phyloP scores from a whole-genome alignment of 2,888 invertebrate genomes.

The Monoplex corrugatus region DNA sequence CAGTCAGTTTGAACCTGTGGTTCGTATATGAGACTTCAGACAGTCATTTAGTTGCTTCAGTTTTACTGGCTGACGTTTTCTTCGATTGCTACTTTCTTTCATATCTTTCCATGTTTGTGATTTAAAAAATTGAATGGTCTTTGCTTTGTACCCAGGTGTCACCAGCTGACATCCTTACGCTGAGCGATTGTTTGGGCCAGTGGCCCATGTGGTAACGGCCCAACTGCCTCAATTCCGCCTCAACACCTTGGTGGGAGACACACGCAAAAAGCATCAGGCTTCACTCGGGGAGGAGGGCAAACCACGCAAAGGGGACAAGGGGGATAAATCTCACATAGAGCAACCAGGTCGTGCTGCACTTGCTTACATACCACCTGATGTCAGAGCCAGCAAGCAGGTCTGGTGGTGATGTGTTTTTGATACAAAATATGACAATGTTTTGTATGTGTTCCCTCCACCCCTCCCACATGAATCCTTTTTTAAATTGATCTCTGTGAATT shows the following conservation, averaged over 20 bases:
- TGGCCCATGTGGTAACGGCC: slow-evolving; percentile 71
- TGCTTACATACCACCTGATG: slow-evolving; percentile 62
- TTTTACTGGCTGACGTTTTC: too few species aligned
- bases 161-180: slow-evolving; percentile 78
- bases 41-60: too few species aligned
- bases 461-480: too few species aligned
- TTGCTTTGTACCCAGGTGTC: slow-evolving; percentile 71
- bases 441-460: too few species aligned
- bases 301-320: slow-evolving; percentile 67
- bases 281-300: slow-evolving; percentile 71
- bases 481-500: too few species aligned
- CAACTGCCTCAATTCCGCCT: slow-evolving; percentile 72
- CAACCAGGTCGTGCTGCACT: slow-evolving; percentile 77
- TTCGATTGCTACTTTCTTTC: too few species aligned
- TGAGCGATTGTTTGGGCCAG: slow-evolving; percentile 78
- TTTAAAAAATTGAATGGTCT: neutral
- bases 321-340: slow-evolving; percentile 73
- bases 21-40: too few species aligned
- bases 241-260: slow-evolving; percentile 74
- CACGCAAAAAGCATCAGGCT: slow-evolving; percentile 74
- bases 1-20: too few species aligned
- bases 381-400: slow-evolving; percentile 51
- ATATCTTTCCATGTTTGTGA: too few species aligned
- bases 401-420: too few species aligned
- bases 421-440: too few species aligned